Base-by-base conservation (phyloP, 1,140 invertebrate species). In the Arion vulgaris region DNA sequence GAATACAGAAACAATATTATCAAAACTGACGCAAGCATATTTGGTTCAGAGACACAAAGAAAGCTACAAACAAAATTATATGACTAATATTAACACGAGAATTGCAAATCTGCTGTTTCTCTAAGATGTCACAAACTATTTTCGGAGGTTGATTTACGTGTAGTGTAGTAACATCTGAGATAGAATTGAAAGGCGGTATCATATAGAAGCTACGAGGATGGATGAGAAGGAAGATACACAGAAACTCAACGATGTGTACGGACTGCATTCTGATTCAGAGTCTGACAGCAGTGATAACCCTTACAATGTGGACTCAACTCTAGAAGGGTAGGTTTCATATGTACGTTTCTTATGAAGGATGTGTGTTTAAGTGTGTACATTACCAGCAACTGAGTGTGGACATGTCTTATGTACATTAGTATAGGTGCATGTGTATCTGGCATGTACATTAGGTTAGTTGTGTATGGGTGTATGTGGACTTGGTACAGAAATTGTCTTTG, bases 241-340 rank as follows among this genome's bases (percentile, higher is more conserved):
- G 45, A 75, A 34, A 34, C 38, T 75, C 32, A 75, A 26, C 32
- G 36, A 74, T 45, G 73, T 75, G 2, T 75, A 75, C 73, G 73
- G 73, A 1, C 73, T 75, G 41, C 39, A 75, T 45, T 49, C 39
- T 9, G 73, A 75, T 36, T 75, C 73, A 17, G 73, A 75, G 39
- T 53, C 41, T 17, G 73, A 75, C 73, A 75, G 73, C 73, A 75
- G 73, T 26, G 73, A 75, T 36, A 49, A 51, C 45, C 73, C 73
- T 2, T 75, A 75, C 73, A 72, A 72, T 72, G 73, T 75, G 73
- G 73, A 75, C 73, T 45, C 73, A 1, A 26, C 73, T 34, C 28
- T 34, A 4, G 73, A 75, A 5, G 73, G 73, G 73, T 75, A 75
- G 7, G 73, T 75, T 49, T 7, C 11, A n/a, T 75, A 13, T 51